Conservation (phyloP, 2,888 invertebrate genomes). For the Agrotis puta region DNA sequence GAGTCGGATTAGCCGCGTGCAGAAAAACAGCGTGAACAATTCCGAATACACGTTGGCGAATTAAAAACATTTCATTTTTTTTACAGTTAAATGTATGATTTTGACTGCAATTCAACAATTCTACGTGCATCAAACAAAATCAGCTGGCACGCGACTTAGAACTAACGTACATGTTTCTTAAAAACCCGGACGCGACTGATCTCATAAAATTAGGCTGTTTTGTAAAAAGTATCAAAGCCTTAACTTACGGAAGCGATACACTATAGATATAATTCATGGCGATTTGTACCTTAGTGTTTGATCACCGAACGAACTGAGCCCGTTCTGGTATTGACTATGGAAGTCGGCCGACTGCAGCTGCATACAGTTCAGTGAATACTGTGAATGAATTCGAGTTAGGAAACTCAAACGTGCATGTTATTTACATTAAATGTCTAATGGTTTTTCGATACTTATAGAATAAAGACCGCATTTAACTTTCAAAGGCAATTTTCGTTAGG, state of each 20-base stretch:
- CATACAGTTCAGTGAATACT: slow-evolving; percentile 37
- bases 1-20: slow-evolving; percentile 34
- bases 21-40: slow-evolving; percentile 11
- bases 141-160: slow-evolving; percentile 35
- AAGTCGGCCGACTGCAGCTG: slow-evolving; percentile 11
- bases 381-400: slow-evolving; percentile 33
- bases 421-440: slow-evolving; percentile 15
- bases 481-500: slow-evolving; percentile 33
- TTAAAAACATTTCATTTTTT: slow-evolving; percentile 1
- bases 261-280: slow-evolving; percentile 74
- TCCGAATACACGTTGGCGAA: slow-evolving; percentile 32
- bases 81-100: slow-evolving; percentile 27
- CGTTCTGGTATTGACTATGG: slow-evolving; percentile 58
- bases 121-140: slow-evolving; percentile 43
- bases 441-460: slow-evolving; percentile 1
- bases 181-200: slow-evolving; percentile 52
- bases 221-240: slow-evolving; percentile 73
- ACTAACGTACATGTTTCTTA: slow-evolving; percentile 33
- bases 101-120: slow-evolving; percentile 27
- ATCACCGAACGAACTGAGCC: slow-evolving; percentile 59
- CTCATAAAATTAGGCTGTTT: slow-evolving; percentile 52
- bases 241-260: slow-evolving; percentile 70
- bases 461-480: slow-evolving; percentile 6
- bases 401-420: slow-evolving; percentile 19
- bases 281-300: slow-evolving; percentile 83